Evolutionary conservation across 2,888 invertebrate genomes (phyloP), one percentile per base, ranked within the genome.

Genomic region (Leucophenga maculata): DNA sequence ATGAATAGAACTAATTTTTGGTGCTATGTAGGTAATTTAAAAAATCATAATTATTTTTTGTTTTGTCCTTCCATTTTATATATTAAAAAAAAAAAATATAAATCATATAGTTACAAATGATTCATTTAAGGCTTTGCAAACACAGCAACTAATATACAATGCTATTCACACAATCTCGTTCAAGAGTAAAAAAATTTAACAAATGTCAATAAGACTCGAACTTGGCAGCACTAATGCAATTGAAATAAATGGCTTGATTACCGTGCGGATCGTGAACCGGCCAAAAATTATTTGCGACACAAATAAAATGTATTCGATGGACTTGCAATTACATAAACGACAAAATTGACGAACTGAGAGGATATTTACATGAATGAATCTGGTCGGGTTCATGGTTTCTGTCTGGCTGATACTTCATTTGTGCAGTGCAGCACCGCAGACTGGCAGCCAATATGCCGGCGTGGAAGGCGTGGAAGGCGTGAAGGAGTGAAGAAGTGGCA

Each of bases 241-340:
- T 54, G 18, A 18, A 54, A 54, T 54, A 18, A 16, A 54, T 54
- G 16, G 9, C 9, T 16, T 54, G 65, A 57, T 70, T 39, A 60
- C 62, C 57, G n/a, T n/a, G n/a, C n/a, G n/a, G n/a, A n/a, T n/a
- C n/a, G n/a, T n/a, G n/a, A n/a, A n/a, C n/a, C n/a, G n/a, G n/a
- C n/a, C n/a, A n/a, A n/a, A 22, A 75, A 71, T 71, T 77, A 70
- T 76, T 71, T 75, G 75, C 75, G 68, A 52, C 31, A 14, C 54
- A 54, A 4, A 48, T 14, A 6, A 18, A 52, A 18, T 18, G 18
- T 52, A 8, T 39, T 3, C 8, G 11, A 39, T 11, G 11, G 11
- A 39, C 11, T 6, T 8, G 8, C 39, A 39, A 39, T 8, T 39
- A 11, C 11, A 39, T 39, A 39, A 39, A 9, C 8, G 8, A 11